Evolutionary conservation across 1,140 invertebrate genomes (phyloP).

Genomic region (Nomia melanderi): DNA sequence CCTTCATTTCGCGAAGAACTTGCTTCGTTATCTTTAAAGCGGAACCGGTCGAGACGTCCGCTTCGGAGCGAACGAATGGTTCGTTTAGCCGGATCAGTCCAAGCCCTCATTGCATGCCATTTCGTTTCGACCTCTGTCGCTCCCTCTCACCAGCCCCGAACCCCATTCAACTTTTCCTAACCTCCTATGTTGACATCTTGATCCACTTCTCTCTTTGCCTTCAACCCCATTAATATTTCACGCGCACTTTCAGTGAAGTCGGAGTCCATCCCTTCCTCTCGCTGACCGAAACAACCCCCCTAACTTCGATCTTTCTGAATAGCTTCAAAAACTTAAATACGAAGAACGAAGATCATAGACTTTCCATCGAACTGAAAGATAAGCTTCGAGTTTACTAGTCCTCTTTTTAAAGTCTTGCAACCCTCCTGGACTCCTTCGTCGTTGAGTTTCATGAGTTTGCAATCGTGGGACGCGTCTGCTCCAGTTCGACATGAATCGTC

Average conservation of each 20-base stretch:
- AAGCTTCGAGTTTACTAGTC: too few relatives aligned
- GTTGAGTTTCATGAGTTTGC: too few relatives aligned
- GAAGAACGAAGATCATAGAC: background rate
- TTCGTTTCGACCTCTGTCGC: conserved; percentile 45
- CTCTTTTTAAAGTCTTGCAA: too few relatives aligned
- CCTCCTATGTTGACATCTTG: too few relatives aligned
- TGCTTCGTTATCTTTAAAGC: conserved; percentile 73
- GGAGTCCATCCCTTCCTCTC: background rate
- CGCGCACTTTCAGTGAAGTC: background rate
- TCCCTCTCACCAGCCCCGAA: background rate
- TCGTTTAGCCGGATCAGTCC: conserved; percentile 25
- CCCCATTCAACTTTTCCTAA: too few relatives aligned
- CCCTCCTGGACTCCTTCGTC: too few relatives aligned
- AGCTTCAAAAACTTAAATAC: background rate
- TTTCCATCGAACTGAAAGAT: conserved; percentile 9
- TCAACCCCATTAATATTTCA: conserved; percentile 9
- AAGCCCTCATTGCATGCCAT: conserved; percentile 30
- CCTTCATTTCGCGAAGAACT: conserved; percentile 71
- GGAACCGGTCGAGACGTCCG: conserved; percentile 48
- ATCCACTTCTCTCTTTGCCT: background rate
- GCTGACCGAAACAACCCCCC: too few relatives aligned
- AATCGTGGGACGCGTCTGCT: too few relatives aligned
- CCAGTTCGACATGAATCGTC: too few relatives aligned
- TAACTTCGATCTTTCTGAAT: conserved; percentile 1
- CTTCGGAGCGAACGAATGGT: conserved; percentile 4